Evolutionary conservation across 2,113 vertebrate genomes (phyloP), one percentile per base, ranked within the genome.

Genomic region (Sylvietta virens): DNA sequence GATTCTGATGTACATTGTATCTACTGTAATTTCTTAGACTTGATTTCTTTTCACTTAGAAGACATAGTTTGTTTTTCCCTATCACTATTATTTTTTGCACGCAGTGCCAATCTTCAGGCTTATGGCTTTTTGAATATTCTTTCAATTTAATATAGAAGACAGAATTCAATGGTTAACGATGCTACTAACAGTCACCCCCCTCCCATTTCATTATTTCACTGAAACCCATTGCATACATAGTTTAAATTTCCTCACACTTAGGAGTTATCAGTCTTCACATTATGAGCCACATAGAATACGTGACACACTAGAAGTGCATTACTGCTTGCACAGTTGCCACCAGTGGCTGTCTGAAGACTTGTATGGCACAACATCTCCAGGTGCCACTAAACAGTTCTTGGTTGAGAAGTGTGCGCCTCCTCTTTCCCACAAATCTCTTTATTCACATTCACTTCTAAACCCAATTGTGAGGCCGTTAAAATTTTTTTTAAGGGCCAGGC

Each of bases 101-200:
- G 85, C 97, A 97, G 98, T 97, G 96, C 97, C 97, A 97, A 97
- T 97, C 96, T 97, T 98, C 96, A 92, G 97, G 98, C 98, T 98
- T 98, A 98, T 98, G 98, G 98, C 98, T 98, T 98, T 97, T 95
- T 97, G 93, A 97, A 97, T 88, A 95, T 94, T 97, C 71, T 96
- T 94, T 97, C 82, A 95, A 94, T 97, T 97, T 93, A 95, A 93
- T 86, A 96, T 14, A 95, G 96, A 97, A 95, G 95, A 97, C 93
- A 96, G 86, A 97, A 97, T 95, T 95, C 87, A 91, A 50, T 81
- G 96, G 93, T 97, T 81, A 96, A 92, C 3, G 26, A 94, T 78
- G 90, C 87, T 94, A 82, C 94, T 96, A 93, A 89, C 81, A 90
- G 84, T 67, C 54, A 91, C 40, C 56, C 73, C 61, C 31, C 65